Percentiles rank a stretch among this genome's conserved stretches.
Conservation (phyloP, 2,113 vertebrate species). For the Mastomys coucha region DNA sequence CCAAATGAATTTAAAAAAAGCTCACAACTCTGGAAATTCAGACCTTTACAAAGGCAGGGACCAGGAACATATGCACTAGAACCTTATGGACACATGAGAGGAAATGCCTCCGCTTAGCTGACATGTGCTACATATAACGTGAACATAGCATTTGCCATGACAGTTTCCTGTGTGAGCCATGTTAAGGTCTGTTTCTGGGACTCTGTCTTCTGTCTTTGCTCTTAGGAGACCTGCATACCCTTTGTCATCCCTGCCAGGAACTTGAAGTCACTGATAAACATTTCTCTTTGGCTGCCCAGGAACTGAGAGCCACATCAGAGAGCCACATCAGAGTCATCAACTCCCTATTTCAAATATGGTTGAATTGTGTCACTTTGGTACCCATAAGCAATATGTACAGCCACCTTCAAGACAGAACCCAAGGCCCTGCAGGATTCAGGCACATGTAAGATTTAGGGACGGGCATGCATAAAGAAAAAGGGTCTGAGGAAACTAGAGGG, state of each 20-base stretch:
- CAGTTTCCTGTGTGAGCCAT: not conserved
- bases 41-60: not conserved
- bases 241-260: not conserved
- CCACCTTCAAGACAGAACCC: not conserved
- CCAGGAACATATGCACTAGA: not conserved
- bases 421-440: not conserved
- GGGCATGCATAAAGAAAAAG: not conserved
- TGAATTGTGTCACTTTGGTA: not conserved
- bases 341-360: not conserved
- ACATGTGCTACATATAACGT: not conserved
- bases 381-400: not conserved
- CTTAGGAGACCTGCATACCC: not conserved
- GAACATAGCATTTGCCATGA: not conserved
- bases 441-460: not conserved
- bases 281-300: not conserved
- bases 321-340: not conserved
- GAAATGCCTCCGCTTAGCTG: not conserved
- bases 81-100: not conserved
- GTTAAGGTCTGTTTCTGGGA: not conserved
- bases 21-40: not conserved
- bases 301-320: not conserved
- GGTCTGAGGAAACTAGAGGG: accelerated
- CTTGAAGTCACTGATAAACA: not conserved
- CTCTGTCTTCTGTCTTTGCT: not conserved
- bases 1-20: not conserved